phyloP scores from a whole-genome alignment of 2,797 vertebrate genomes.

The Lagodon rhomboides region DNA sequence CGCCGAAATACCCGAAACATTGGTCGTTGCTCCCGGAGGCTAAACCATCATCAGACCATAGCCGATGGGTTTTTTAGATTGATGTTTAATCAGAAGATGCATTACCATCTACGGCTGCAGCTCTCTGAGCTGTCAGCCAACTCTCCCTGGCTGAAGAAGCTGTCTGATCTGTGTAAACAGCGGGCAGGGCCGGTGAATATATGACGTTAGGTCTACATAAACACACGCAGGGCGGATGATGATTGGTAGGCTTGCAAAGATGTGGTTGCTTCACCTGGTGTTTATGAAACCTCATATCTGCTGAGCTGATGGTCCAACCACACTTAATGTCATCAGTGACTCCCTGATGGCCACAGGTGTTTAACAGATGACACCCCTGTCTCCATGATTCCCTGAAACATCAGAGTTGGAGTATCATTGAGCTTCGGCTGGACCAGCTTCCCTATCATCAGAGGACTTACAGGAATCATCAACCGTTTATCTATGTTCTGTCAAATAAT shows the following conservation, averaged over 20 bases:
- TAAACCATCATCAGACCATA: background rate
- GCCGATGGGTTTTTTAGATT: no score
- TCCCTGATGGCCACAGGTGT: constrained; percentile 56
- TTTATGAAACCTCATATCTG: constrained; percentile 66
- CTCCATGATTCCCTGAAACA: constrained; percentile 50
- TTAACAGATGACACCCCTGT: constrained; percentile 58
- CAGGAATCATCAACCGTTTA: constrained; percentile 42
- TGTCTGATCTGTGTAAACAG: constrained; percentile 65
- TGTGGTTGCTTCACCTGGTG: constrained; percentile 58
- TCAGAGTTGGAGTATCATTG: constrained; percentile 34
- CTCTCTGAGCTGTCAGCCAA: constrained; percentile 23
- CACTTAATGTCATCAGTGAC: constrained; percentile 45
- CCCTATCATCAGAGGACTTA: constrained; percentile 70
- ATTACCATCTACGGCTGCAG: background rate
- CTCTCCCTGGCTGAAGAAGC: constrained; percentile 31
- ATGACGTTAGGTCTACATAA: constrained; percentile 64
- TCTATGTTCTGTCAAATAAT: constrained; percentile 44
- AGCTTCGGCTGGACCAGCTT: constrained; percentile 39
- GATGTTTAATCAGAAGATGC: constrained; percentile 19
- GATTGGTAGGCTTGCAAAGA: constrained; percentile 58
- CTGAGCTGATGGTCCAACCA: constrained; percentile 62
- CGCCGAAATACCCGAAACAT: no score
- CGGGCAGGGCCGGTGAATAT: constrained; percentile 31
- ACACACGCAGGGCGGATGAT: constrained; percentile 52
- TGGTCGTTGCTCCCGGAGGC: no score